A percentile compares a stretch with the other conserved stretches of the same genome.
These are phyloP conservation scores for Cyrtorhinus lividipennis DNA, from an alignment of 1,140 invertebrate genomes.

Conservation along the genomic window DNA sequence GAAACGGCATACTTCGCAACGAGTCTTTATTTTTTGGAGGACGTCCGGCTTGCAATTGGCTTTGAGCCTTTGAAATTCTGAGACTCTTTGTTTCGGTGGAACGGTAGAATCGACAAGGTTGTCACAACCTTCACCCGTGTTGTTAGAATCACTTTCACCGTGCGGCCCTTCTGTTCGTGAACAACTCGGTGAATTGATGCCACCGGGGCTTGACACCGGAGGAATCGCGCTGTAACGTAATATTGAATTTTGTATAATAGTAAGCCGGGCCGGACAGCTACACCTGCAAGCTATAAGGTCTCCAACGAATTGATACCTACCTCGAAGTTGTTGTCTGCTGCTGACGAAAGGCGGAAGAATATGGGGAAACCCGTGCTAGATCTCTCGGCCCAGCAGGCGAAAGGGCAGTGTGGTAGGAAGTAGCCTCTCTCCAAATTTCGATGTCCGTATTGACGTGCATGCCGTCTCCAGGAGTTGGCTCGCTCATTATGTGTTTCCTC, in stretches of 20 bases:
- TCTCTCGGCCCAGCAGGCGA: constrained; percentile 32
- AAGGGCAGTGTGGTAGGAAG: constrained; percentile 48
- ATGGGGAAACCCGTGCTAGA: constrained; percentile 26
- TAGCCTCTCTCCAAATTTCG: constrained; percentile 56
- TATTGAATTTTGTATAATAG: no score
- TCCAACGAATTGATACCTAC: no score
- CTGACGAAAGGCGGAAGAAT: background rate
- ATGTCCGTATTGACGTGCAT: constrained; percentile 52
- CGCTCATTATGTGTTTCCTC: constrained; percentile 48
- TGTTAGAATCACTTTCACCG: constrained; percentile 29
- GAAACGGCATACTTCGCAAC: constrained; percentile 54
- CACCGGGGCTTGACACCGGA: background rate
- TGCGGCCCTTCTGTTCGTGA: constrained; percentile 23
- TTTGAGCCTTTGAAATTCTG: constrained; percentile 52
- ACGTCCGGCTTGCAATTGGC: constrained; percentile 69
- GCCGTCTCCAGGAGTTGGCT: constrained; percentile 24
- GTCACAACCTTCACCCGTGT: constrained; percentile 31
- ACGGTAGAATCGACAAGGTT: constrained; percentile 49
- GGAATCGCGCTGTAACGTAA: background rate
- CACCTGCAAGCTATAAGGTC: no score
- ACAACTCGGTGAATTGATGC: constrained; percentile 13
- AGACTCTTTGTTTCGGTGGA: constrained; percentile 45
- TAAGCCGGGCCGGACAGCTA: no score
- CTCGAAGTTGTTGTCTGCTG: constrained; percentile 4
- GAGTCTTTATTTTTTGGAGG: constrained; percentile 52